Conservation (phyloP, 2,797 vertebrate species). For the Mus spretus region DNA sequence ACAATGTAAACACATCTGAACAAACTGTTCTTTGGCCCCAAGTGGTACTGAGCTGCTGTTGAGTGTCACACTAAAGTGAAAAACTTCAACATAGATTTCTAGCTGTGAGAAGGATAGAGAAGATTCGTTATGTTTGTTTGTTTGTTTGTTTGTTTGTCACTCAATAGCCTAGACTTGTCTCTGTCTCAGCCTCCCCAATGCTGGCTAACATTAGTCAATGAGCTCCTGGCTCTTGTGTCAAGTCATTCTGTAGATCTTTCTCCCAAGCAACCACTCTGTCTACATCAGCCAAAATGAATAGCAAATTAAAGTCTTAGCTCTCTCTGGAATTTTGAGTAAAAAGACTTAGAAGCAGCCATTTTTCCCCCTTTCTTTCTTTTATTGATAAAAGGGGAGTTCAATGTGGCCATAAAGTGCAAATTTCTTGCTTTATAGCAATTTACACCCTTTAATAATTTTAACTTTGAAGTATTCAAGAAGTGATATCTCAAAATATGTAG, state of each 20-base stretch:
- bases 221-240: neutral
- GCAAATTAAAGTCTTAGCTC: neutral
- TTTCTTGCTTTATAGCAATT: neutral
- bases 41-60: neutral
- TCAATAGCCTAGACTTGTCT: neutral
- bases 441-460: neutral
- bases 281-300: conserved; percentile 9
- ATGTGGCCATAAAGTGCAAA: conserved; percentile 19
- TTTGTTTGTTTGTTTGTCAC: neutral
- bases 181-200: neutral
- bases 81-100: neutral
- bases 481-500: neutral
- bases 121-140: neutral
- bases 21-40: neutral
- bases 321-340: conserved; percentile 55
- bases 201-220: neutral
- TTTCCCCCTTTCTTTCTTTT: neutral
- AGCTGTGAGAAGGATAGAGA: conserved; percentile 22
- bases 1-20: neutral
- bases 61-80: neutral
- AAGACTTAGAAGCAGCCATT: neutral
- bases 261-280: neutral
- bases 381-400: neutral
- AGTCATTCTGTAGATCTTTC: conserved; percentile 10
- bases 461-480: neutral